Base-by-base conservation (phyloP, 2,888 invertebrate species). In the Chrysolina americana region DNA sequence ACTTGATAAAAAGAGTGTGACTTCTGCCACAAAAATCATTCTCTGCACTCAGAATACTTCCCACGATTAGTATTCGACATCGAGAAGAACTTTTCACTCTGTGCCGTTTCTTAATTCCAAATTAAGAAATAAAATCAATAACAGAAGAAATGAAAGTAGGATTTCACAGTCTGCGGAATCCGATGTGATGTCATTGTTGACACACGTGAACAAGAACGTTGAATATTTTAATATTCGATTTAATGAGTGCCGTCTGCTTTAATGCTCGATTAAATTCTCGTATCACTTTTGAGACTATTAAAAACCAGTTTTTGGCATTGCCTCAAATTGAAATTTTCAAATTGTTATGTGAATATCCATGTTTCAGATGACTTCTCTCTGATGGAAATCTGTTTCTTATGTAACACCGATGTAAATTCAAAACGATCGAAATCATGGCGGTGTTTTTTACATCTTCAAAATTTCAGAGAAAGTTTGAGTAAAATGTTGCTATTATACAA, bases 161-260 rank as follows among this genome's bases (percentile, higher is more conserved):
- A 23, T 59, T 59, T 59, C 28, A 15, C 59, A n/a, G 59, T 59
- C 59, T 36, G n/a, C n/a, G 36, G 28, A 36, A 59, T 59, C 9
- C 59, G 21, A 44, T 36, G 59, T 59, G 59, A 59, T 59, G 59
- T 59, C 59, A 59, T 59, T 59, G 59, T 59, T 59, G 59, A 59
- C 36, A 59, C 59, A 59, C n/a, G 17, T 59, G 59, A 28, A 59
- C 59, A n/a, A 59, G 59, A 59, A 36, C n/a, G 28, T 59, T 59
- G 59, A 59, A 59, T 36, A 50, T 59, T 59, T 59, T 23, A 59
- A 59, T 59, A 59, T 28, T 59, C 9, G 28, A 28, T 59, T 36
- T 59, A 59, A 59, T n/a, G 59, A 59, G 13, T 59, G 15, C 8
- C 36, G 59, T 28, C 59, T 59, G 59, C n/a, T 59, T 59, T 59